Evolutionary conservation across 2,113 vertebrate species (phyloP), one percentile per base, ranked within the genome.

Genomic region (Psilopsiagon aurifrons): DNA sequence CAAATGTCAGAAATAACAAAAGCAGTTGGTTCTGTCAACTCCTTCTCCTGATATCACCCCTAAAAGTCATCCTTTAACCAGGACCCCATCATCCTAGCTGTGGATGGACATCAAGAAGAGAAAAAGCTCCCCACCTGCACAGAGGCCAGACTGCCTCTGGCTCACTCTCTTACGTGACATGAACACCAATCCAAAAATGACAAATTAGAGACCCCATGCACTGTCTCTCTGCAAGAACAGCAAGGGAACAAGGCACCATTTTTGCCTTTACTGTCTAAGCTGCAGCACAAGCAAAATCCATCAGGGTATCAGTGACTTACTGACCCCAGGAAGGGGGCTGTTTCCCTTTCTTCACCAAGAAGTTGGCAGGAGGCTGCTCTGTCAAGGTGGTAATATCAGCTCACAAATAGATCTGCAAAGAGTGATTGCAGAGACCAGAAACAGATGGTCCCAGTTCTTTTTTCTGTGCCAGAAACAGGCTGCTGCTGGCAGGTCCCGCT

Each of bases 371-470:
- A 86, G 47, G 52, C 73, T 75, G 64, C 59, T 74, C 63, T 55
- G 10, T 54, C 64, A 71, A 76, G 63, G 73, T 67, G 15, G 63
- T 13, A 62, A 5, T 80, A 76, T 4, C 59, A 76, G 49, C 66
- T 92, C 91, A 86, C 67, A 76, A 70, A 94, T 7, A 94, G 84
- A 82, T 46, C 74, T 57, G 44, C 66, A 55, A 44, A 83, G 19
- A 82, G 68, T 46, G 41, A 83, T 44, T 81, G 51, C 69, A 84
- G 43, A 77, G 86, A 91, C 43, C 74, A 89, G 69, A 25, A 89
- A 31, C 95, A 95, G 95, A 97, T 95, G 94, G 94, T 79, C 47
- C 22, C 57, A 44, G 44, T 69, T 44, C 55, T 71, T 86, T 86
- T 86, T 71, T 44, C 57, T 62, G 57, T 79, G 89, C 94, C 93